phyloP scores from a whole-genome alignment of 1,140 invertebrate genomes.

The Melitaea cinxia region DNA sequence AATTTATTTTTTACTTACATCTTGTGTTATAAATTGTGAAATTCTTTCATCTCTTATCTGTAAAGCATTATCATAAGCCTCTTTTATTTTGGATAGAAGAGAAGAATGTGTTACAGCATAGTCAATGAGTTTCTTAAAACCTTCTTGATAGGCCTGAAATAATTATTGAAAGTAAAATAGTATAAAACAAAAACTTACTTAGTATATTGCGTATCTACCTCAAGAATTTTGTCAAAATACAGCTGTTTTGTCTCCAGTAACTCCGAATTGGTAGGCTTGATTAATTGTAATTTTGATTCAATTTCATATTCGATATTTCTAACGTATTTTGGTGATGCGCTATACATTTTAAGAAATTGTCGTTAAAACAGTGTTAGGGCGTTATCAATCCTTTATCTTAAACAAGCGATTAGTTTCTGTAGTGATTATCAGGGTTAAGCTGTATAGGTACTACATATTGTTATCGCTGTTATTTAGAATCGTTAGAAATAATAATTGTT shows the following conservation, averaged over 20 bases:
- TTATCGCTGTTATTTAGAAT: too few relatives aligned
- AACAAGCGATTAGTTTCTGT: constrained; percentile 42
- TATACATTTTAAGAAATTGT: constrained; percentile 34
- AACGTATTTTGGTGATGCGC: constrained; percentile 57
- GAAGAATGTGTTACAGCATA: constrained; percentile 60
- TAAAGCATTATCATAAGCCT: constrained; percentile 68
- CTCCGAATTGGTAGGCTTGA: constrained; percentile 56
- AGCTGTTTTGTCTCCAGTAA: constrained; percentile 59
- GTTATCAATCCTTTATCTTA: constrained; percentile 16
- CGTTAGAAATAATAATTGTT: too few relatives aligned
- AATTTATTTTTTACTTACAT: constrained; percentile 54
- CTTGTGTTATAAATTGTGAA: constrained; percentile 63
- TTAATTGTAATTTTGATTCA: constrained; percentile 47
- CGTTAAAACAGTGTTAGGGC: neutral
- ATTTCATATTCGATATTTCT: constrained; percentile 60
- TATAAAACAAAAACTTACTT: constrained; percentile 3
- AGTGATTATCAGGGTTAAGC: constrained; percentile 52
- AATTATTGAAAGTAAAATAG: constrained; percentile 4
- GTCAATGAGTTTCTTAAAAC: constrained; percentile 59
- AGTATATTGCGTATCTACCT: constrained; percentile 44
- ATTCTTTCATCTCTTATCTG: constrained; percentile 64
- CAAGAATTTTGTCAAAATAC: constrained; percentile 59
- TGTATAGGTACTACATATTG: neutral
- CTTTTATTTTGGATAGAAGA: constrained; percentile 64
- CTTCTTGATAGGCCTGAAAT: constrained; percentile 69